Conservation (phyloP, 2,888 invertebrate species). For the Strigamia maritima region DNA sequence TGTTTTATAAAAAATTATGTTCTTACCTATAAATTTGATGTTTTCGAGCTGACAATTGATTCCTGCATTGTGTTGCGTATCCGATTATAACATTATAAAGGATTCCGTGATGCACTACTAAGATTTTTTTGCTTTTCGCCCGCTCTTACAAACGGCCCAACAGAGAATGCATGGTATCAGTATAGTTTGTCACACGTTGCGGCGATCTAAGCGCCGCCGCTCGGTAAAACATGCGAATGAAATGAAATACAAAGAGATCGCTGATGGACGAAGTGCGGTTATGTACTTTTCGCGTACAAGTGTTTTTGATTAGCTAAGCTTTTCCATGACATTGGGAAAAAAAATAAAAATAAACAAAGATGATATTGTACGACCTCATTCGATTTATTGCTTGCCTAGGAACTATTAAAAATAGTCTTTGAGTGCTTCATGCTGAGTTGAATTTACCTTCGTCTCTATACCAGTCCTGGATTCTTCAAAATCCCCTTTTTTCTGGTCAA, state of each 20-base stretch:
- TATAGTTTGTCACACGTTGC: neutral
- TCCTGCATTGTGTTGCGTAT: neutral
- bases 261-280: neutral
- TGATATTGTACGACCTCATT: slow-evolving; percentile 13
- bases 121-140: slow-evolving; percentile 4
- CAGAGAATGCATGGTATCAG: neutral
- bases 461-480: too few relatives aligned
- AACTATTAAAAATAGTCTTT: slow-evolving; percentile 18
- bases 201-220: neutral
- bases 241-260: slow-evolving; percentile 21
- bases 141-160: slow-evolving; percentile 1
- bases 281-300: neutral
- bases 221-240: neutral
- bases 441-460: neutral
- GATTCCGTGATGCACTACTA: neutral
- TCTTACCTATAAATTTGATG: neutral
- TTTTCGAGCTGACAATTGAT: neutral
- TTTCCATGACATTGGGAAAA: neutral
- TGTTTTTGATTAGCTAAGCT: slow-evolving; percentile 1
- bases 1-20: neutral
- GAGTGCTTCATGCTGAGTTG: neutral
- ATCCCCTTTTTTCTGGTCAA: too few relatives aligned
- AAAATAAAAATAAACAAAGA: slow-evolving; percentile 23
- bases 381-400: neutral
- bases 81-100: neutral